Percentiles rank a stretch among this genome's conserved stretches.
These are phyloP conservation scores for Agrilus planipennis DNA, from an alignment of 1,140 invertebrate genomes.

Conservation along the genomic window DNA sequence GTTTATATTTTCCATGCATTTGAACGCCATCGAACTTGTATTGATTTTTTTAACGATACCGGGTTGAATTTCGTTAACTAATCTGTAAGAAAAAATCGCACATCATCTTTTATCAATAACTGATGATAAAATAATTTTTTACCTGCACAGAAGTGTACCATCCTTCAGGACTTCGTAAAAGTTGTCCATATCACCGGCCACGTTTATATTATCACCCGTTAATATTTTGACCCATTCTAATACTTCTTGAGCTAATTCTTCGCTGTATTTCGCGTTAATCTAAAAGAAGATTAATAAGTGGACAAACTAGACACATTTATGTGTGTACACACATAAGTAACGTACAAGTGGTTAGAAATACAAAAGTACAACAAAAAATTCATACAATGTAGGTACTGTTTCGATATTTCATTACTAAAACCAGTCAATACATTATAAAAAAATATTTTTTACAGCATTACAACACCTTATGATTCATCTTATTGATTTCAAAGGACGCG, in stretches of 20 bases:
- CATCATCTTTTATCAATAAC: not conserved
- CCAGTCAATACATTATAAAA: no score
- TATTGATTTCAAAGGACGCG: no score
- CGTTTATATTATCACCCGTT: conserved; percentile 66
- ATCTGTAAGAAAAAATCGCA: conserved; percentile 38
- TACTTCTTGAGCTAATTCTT: conserved; percentile 78
- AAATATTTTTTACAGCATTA: no score
- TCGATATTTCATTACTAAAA: no score
- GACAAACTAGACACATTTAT: no score
- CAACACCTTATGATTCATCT: no score
- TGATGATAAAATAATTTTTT: conserved; percentile 12
- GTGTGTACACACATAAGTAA: no score
- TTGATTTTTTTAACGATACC: conserved; percentile 81
- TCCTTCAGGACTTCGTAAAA: conserved; percentile 82
- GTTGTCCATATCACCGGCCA: conserved; percentile 79
- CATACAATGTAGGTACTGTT: no score
- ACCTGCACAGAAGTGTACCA: conserved; percentile 79
- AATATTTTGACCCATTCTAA: conserved; percentile 83
- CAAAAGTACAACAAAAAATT: no score
- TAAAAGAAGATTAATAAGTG: conserved; percentile 42
- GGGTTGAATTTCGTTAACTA: conserved; percentile 68
- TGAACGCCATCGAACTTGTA: conserved; percentile 81
- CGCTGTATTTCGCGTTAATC: conserved; percentile 93
- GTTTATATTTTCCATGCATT: conserved; percentile 98
- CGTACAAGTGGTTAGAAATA: no score